Conservation (phyloP, 2,888 invertebrate species). For the Nemotelus pantherinus region DNA sequence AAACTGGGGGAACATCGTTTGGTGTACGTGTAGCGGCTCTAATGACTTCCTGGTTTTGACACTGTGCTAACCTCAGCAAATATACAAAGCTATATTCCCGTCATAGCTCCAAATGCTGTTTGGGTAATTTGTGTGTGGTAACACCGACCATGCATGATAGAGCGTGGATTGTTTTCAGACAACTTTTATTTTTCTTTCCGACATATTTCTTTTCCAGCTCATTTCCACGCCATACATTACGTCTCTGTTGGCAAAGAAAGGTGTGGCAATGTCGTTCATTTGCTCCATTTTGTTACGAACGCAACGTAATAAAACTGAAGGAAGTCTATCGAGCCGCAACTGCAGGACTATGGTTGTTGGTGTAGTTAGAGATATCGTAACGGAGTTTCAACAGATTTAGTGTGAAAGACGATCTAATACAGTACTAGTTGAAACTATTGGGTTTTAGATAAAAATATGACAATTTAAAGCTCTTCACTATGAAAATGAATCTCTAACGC, state of each 20-base stretch:
- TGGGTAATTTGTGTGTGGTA: conserved; percentile 39
- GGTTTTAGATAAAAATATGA: too few relatives aligned
- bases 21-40: conserved; percentile 33
- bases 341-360: too few relatives aligned
- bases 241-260: conserved; percentile 32
- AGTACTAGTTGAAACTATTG: too few relatives aligned
- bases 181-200: conserved; percentile 20
- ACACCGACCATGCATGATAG: conserved; percentile 1
- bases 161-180: conserved; percentile 28
- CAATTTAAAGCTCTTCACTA: too few relatives aligned
- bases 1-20: neutral
- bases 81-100: neutral
- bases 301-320: conserved; percentile 34
- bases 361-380: too few relatives aligned
- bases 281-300: conserved; percentile 4
- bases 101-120: conserved; percentile 1
- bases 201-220: conserved; percentile 20
- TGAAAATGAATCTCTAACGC: too few relatives aligned
- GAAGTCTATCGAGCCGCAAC: conserved; percentile 1
- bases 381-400: too few relatives aligned
- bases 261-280: conserved; percentile 38
- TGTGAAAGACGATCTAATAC: too few relatives aligned
- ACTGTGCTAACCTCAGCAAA: conserved; percentile 42
- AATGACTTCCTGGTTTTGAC: conserved; percentile 48
- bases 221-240: conserved; percentile 22